Evolutionary conservation across 2,113 vertebrate species (phyloP).

Genomic region (Lasiurus borealis): DNA sequence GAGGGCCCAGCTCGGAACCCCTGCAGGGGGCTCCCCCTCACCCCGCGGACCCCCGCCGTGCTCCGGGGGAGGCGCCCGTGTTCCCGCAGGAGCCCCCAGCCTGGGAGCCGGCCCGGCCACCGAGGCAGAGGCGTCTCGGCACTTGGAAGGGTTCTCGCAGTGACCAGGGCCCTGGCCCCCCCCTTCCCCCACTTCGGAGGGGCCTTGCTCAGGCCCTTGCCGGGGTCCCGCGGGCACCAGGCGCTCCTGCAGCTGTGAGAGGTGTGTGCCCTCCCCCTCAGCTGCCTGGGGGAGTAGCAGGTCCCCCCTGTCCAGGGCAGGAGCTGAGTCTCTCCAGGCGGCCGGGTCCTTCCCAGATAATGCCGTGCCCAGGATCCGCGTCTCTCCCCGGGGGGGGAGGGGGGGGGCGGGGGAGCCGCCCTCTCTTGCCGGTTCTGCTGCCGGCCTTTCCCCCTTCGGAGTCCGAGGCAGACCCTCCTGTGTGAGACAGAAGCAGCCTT

Average conservation of each 20-base stretch:
- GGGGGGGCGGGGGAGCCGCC: too few species aligned
- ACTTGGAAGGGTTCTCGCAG: rapidly evolving
- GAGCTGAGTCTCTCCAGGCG: not conserved
- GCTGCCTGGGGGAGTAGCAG: not conserved
- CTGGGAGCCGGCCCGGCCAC: rapidly evolving
- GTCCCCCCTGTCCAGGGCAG: too few species aligned
- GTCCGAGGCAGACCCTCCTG: not conserved
- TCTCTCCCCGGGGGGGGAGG: too few species aligned
- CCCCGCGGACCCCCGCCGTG: too few species aligned
- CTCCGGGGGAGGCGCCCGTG: not conserved
- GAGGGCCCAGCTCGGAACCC: rapidly evolving
- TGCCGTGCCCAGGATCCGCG: too few species aligned
- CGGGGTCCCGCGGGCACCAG: rapidly evolving
- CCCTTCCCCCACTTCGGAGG: rapidly evolving
- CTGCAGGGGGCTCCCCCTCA: too few species aligned
- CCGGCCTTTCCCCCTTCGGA: not conserved
- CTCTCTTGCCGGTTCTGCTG: not conserved
- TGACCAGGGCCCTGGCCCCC: too few species aligned
- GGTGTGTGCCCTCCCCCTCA: not conserved
- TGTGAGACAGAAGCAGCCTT: not conserved
- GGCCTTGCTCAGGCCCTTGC: not conserved
- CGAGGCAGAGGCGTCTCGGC: rapidly evolving
- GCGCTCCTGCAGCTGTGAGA: not conserved
- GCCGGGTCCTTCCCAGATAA: not conserved
- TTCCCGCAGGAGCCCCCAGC: not conserved